phyloP scores from a whole-genome alignment of 2,797 vertebrate species.

The Oreochromis mossambicus region DNA sequence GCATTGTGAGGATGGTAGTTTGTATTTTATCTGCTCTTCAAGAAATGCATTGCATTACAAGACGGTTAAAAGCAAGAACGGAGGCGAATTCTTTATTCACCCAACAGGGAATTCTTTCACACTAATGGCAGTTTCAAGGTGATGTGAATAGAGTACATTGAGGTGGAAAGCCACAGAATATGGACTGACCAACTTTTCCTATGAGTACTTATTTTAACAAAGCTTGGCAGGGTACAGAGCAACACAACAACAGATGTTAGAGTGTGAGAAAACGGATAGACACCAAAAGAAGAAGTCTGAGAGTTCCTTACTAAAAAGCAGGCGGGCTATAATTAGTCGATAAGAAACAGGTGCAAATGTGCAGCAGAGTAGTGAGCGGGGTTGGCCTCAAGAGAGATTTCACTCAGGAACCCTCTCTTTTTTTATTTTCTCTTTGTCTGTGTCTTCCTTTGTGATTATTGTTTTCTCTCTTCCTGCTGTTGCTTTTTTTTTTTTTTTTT shows the following conservation, averaged over 20 bases:
- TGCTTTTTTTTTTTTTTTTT: slow-evolving; percentile 39
- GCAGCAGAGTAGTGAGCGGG: slow-evolving; percentile 11
- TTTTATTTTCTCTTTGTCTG: background rate
- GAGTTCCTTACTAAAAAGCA: slow-evolving; percentile 72
- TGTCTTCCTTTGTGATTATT: slow-evolving; percentile 29
- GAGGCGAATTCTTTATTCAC: background rate
- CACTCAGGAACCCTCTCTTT: slow-evolving; percentile 45
- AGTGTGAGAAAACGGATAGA: slow-evolving; percentile 39
- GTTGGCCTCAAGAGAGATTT: slow-evolving; percentile 56
- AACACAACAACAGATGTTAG: slow-evolving; percentile 55
- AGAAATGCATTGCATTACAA: background rate
- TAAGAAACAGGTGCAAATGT: slow-evolving; percentile 64
- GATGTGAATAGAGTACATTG: background rate
- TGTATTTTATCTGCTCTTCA: background rate
- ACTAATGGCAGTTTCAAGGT: slow-evolving; percentile 21
- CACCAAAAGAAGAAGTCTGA: slow-evolving; percentile 69
- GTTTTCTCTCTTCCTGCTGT: slow-evolving; percentile 47
- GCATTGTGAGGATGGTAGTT: background rate
- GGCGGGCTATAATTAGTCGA: slow-evolving; percentile 63
- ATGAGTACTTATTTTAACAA: slow-evolving; percentile 31
- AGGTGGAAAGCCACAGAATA: slow-evolving; percentile 26
- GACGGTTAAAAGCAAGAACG: background rate
- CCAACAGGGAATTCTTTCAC: background rate
- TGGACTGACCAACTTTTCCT: background rate
- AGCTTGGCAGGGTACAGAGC: background rate